Conservation (phyloP, 1,140 invertebrate species). For the Druon quercuslanigerum region DNA sequence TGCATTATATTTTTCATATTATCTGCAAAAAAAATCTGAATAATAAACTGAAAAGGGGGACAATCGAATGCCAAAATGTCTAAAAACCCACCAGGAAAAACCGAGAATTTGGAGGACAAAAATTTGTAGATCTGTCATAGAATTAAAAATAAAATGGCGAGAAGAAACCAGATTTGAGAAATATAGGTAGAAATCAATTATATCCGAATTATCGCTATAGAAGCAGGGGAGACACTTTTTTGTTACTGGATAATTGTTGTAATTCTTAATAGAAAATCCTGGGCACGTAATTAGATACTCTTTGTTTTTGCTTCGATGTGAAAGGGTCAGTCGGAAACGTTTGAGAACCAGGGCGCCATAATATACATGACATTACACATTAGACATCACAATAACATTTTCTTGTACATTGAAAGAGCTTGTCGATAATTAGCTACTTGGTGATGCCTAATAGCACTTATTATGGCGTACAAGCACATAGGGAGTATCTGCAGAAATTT, state of each 20-base stretch:
- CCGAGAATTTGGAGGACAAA: no score
- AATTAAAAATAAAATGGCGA: no score
- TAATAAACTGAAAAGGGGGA: no score
- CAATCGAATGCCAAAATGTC: no score
- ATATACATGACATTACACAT: conserved; percentile 20
- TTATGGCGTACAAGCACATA: conserved; percentile 6
- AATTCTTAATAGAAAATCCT: background rate
- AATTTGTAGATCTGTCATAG: no score
- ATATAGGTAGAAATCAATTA: no score
- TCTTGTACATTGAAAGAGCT: conserved; percentile 21
- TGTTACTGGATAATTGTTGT: background rate
- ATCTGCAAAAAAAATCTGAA: no score
- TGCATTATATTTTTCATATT: no score
- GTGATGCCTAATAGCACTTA: conserved; percentile 21
- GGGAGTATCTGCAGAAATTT: conserved; percentile 30
- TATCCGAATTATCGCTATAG: no score
- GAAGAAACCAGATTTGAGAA: no score
- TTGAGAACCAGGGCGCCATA: conserved; percentile 21
- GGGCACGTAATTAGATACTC: background rate
- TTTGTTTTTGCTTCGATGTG: background rate
- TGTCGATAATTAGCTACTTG: conserved; percentile 24
- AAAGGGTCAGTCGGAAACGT: conserved; percentile 18
- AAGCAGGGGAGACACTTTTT: no score
- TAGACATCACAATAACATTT: background rate
- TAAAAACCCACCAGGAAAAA: no score